Base-by-base conservation (phyloP, 2,888 invertebrate species). In the Dicyrtomina minuta region DNA sequence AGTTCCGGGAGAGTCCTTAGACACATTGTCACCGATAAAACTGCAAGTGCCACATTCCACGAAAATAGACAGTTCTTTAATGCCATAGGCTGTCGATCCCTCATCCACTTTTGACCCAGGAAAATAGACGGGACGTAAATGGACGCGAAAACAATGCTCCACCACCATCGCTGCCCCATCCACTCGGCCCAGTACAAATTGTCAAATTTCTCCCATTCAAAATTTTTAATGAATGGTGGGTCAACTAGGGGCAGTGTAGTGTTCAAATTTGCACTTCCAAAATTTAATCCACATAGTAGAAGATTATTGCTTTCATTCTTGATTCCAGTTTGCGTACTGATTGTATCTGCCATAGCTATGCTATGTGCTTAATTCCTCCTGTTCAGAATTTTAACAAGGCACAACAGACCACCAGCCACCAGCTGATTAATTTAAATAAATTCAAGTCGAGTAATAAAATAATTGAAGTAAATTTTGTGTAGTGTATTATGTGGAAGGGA, bases 1-100 rank as follows among this genome's bases (percentile, higher is more conserved):
- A 71, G 27, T n/a, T 73, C 69, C n/a, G 71, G 73, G 56, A 70
- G 62, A 13, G 71, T 68, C 20, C 71, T 55, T 17, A 55, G 15
- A 33, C 71, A 71, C 1, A 64, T 69, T 10, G 53, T n/a, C 4
- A 59, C 58, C 2, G 69, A 73, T 27, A 64, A 70, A 20, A 46
- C 39, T 8, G 70, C 68, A 27, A 73, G 66, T 13, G 44, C 46
- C 17, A 71, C 39, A 49, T 73, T 73, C 70, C 70, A 73, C 12
- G 64, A 5, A 5, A 73, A 44, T 10, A 72, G 46, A 33, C 53
- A 17, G 1, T 39, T 26, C 61, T 51, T 67, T 13, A 72, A 43
- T 51, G 66, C 62, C 17, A 61, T 56, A 13, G 70, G 59, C 20
- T 49, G 39, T 26, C 66, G 53, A 20, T 27, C 12, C 22, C 24